Percentiles rank a stretch among this genome's conserved stretches.
These are phyloP conservation scores for Ia io DNA, from an alignment of 2,113 vertebrate species.

Conservation along the genomic window DNA sequence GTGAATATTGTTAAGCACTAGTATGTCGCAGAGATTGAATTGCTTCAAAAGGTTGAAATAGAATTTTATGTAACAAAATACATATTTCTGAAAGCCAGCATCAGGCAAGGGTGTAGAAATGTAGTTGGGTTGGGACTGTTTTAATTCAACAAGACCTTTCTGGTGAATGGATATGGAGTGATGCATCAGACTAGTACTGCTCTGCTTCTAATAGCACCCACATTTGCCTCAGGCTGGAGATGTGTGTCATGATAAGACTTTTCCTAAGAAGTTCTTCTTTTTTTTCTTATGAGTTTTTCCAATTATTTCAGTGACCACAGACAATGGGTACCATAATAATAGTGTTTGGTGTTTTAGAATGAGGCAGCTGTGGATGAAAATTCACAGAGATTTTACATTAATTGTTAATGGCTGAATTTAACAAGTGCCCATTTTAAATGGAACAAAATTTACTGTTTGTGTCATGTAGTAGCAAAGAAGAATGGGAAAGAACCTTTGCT, in stretches of 20 bases:
- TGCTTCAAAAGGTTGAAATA: neutral
- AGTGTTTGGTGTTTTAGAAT: neutral
- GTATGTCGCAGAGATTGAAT: neutral
- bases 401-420: neutral
- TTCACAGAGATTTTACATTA: conserved; percentile 10
- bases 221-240: neutral
- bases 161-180: neutral
- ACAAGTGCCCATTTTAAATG: neutral
- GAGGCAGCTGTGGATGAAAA: neutral
- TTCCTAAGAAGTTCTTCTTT: neutral
- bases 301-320: neutral
- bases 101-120: neutral
- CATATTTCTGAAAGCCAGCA: neutral
- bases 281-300: neutral
- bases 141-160: neutral
- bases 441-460: neutral
- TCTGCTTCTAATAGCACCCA: neutral
- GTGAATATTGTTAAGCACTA: conserved; percentile 5
- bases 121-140: neutral
- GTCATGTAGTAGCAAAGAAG: neutral
- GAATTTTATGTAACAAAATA: neutral
- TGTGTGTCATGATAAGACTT: neutral
- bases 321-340: neutral
- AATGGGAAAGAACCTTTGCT: neutral
- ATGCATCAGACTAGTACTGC: neutral